Base-by-base conservation (phyloP, 2,888 invertebrate species). In the Drosophila antonietae region DNA sequence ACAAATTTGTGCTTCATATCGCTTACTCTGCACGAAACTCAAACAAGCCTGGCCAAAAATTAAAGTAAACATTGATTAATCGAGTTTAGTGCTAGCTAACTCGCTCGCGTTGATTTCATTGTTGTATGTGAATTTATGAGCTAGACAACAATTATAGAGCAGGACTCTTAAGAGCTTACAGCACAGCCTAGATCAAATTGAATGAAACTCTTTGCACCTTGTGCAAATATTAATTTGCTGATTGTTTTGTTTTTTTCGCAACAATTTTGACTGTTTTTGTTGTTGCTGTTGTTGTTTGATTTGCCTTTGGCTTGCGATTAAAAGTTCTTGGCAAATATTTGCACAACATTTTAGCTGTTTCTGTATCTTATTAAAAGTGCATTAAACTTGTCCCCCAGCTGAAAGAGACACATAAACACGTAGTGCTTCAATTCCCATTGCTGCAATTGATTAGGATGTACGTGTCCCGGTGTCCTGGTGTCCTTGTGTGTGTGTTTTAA, bases 51-150 rank as follows among this genome's bases (percentile, higher is more conserved):
- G 39, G 55, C 43, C 63, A 52, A 60, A 77, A 81, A 78, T 85
- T 35, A 78, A 75, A 72, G 80, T 87, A 90, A 90, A 91, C 84
- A 90, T 82, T 82, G 82, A 84, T 90, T 91, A 90, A 91, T 91
- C 79, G 90, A 91, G 80, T 90, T 90, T 79, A 73, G 47, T 73
- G 62, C 49, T 51, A 59, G 49, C 20, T n/a, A 20, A 20, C n/a
- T 20, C 20, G 20, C 51, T 78, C 37, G 61, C 73, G 69, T 83
- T 81, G 84, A 83, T 82, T 83, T 88, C 67, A 79, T 82, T 81
- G 69, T 75, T 76, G 64, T 51, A 52, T 43, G 31, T 33, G 59
- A 71, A 85, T 90, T 88, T 88, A 85, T 85, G 87, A 87, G 85
- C 70, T 60, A 76, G 41, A 28, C 57, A 41, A 49, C 28, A 28